Evolutionary conservation across 2,888 invertebrate species (phyloP).

Genomic region (Creontiades dilutus): DNA sequence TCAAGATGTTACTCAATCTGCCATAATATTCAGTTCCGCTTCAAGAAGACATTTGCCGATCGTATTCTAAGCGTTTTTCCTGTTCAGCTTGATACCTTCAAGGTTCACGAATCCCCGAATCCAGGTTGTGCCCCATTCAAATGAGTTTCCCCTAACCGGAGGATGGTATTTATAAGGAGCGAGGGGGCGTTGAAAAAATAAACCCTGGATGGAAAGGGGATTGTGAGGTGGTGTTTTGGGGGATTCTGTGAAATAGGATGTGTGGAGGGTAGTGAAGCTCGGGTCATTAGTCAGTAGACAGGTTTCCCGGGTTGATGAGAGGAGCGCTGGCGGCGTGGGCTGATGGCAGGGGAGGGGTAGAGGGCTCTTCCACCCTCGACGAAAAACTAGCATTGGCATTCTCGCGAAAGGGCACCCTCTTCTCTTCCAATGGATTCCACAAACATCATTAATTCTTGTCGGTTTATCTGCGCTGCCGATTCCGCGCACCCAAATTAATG

Average conservation of each 20-base stretch:
- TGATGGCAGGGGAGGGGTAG: conserved; percentile 21
- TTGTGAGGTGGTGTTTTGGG: not conserved
- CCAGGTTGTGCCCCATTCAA: too few relatives aligned
- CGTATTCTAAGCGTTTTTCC: too few relatives aligned
- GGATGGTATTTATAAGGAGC: conserved; percentile 36
- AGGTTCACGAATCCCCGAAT: too few relatives aligned
- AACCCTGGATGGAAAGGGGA: not conserved
- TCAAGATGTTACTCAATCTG: too few relatives aligned
- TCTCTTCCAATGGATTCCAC: conserved; percentile 72
- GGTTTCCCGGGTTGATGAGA: conserved; percentile 69
- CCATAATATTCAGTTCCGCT: too few relatives aligned
- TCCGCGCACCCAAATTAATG: conserved; percentile 74
- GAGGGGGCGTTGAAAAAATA: not conserved
- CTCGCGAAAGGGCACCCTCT: conserved; percentile 71
- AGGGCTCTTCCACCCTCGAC: conserved; percentile 21
- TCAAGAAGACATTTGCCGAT: too few relatives aligned
- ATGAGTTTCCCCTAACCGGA: not conserved
- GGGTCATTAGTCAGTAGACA: conserved; percentile 70
- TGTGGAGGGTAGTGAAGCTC: conserved; percentile 57
- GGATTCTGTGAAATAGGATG: conserved; percentile 67
- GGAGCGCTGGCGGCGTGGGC: not conserved
- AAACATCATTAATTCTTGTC: conserved; percentile 75
- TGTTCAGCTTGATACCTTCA: too few relatives aligned
- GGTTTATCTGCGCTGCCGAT: conserved; percentile 72
- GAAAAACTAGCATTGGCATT: conserved; percentile 71